A percentile compares a stretch with the other conserved stretches of the same genome.
Conservation (phyloP, 2,797 vertebrate genomes). For the Thunnus albacares region DNA sequence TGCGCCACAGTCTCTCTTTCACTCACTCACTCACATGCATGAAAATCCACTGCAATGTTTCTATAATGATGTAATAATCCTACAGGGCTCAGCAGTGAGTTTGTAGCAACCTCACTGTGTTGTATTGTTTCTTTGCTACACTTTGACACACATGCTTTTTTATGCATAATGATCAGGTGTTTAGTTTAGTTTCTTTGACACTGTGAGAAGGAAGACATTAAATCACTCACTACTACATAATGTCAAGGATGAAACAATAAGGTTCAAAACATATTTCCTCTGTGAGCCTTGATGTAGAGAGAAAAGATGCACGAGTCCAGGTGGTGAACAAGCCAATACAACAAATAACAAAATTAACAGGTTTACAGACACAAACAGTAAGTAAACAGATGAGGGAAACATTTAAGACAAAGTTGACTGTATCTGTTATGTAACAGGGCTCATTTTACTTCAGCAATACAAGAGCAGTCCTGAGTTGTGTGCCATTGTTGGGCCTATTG, state of each 20-base stretch:
- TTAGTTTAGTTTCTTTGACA: neutral
- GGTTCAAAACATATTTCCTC: neutral
- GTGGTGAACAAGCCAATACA: neutral
- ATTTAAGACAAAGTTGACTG: conserved; percentile 6
- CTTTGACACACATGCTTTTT: neutral
- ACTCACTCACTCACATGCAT: neutral
- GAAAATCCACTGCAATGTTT: conserved; percentile 2
- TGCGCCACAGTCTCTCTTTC: neutral
- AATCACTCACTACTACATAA: neutral
- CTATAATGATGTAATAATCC: neutral
- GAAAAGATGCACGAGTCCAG: too few relatives aligned
- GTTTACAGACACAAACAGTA: neutral
- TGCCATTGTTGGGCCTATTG: neutral
- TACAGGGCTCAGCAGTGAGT: neutral
- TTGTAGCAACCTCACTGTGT: neutral
- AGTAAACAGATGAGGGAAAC: neutral
- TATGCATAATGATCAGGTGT: neutral
- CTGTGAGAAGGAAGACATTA: neutral
- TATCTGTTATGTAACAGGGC: neutral
- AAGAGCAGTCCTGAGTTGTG: neutral
- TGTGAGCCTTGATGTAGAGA: neutral
- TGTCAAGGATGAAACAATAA: neutral
- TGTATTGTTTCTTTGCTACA: neutral
- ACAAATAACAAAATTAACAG: neutral
- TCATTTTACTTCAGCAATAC: conserved; percentile 17